These are phyloP conservation scores for Drosophila nannoptera DNA, from an alignment of 1,140 invertebrate genomes.

Conservation along the genomic window DNA sequence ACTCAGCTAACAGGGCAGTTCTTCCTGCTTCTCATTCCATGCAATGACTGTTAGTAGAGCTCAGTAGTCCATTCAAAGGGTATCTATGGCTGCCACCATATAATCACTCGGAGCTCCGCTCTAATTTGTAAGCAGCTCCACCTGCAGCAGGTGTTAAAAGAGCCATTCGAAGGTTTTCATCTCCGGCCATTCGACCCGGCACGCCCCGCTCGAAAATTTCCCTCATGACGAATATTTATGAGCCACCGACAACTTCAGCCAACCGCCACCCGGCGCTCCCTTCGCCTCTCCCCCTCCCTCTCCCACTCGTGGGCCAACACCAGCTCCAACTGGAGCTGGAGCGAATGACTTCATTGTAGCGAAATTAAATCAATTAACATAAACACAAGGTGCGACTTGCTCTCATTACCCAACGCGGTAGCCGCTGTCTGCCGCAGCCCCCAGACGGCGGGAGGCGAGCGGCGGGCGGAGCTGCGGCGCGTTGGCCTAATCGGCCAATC, in stretches of 20 bases:
- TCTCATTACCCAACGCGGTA: constrained; percentile 14
- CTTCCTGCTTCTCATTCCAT: too few species aligned
- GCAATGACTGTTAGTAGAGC: too few species aligned
- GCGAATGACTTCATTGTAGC: constrained; percentile 70
- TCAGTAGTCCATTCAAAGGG: not conserved
- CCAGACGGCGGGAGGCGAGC: constrained; percentile 9
- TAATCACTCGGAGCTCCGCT: not conserved
- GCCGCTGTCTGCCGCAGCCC: constrained; percentile 29
- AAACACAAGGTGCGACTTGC: constrained; percentile 54
- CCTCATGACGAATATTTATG: constrained; percentile 61
- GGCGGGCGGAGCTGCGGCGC: not conserved
- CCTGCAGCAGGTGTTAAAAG: not conserved
- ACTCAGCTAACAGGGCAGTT: too few species aligned
- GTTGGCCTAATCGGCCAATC: constrained; percentile 67
- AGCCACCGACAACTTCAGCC: constrained; percentile 42
- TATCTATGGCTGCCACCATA: not conserved
- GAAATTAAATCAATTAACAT: constrained; percentile 77
- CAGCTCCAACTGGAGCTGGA: not conserved
- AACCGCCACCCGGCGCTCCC: too few species aligned
- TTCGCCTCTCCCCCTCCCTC: too few species aligned
- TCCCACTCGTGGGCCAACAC: not conserved
- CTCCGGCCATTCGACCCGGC: not conserved
- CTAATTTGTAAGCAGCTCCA: constrained; percentile 6
- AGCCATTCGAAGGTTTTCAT: not conserved
- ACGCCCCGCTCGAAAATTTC: constrained; percentile 16